Evolutionary conservation across 2,888 invertebrate species (phyloP).

Genomic region (Suillia variegata): DNA sequence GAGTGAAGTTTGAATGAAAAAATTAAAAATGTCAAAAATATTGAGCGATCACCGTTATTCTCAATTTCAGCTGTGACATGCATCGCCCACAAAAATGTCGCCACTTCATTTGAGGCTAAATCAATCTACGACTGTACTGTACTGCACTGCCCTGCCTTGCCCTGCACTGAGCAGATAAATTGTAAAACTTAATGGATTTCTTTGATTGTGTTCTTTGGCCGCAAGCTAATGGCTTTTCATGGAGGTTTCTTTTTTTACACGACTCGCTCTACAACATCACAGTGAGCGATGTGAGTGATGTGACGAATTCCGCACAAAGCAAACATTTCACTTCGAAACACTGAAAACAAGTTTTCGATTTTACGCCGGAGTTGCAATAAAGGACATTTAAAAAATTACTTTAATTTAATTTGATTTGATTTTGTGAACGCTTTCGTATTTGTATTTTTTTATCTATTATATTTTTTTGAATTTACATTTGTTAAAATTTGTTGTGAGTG

Average conservation of each 20-base stretch:
- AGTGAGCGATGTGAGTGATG: conserved; percentile 39
- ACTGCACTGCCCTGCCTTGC: background rate
- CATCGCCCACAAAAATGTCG: background rate
- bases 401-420: too few relatives aligned
- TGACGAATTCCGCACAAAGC: conserved; percentile 36
- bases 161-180: background rate
- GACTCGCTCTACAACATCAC: background rate
- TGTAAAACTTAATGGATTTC: conserved; percentile 5
- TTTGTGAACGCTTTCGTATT: too few relatives aligned
- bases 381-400: too few relatives aligned
- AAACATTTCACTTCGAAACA: background rate
- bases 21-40: conserved; percentile 37
- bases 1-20: conserved; percentile 4
- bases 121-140: too few relatives aligned
- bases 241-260: background rate
- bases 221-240: background rate
- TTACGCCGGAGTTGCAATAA: too few relatives aligned
- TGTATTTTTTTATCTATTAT: too few relatives aligned
- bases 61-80: background rate
- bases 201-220: background rate
- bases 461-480: too few relatives aligned
- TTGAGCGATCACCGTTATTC: conserved; percentile 42
- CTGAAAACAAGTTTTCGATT: conserved; percentile 13
- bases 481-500: too few relatives aligned
- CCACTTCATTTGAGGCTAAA: background rate